Conservation (phyloP, 1,140 invertebrate species). For the Pachypeltis micranthus region DNA sequence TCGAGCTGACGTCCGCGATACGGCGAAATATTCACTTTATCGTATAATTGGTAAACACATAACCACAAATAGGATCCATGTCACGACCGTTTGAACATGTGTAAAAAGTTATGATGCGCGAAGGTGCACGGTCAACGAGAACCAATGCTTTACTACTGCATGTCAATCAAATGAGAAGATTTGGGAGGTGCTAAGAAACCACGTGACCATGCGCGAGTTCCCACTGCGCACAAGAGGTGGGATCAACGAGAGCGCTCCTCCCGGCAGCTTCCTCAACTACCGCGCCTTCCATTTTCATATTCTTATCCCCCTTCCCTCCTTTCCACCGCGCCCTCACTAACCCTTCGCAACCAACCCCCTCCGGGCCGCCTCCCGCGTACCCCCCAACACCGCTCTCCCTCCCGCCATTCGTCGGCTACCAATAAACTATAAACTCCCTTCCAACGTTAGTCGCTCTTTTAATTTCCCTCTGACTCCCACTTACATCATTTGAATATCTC, state of each 20-base stretch:
- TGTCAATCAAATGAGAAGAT: conserved; percentile 16
- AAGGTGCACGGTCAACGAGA: not conserved
- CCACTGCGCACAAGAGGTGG: not conserved
- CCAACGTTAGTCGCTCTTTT: not conserved
- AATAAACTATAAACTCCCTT: not conserved
- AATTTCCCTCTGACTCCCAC: not conserved
- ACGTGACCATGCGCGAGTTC: not conserved
- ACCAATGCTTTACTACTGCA: conserved; percentile 15
- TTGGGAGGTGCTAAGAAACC: not conserved
- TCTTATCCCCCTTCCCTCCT: not conserved
- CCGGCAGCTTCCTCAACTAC: not conserved
- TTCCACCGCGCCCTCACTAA: too few relatives aligned
- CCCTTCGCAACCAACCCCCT: too few relatives aligned
- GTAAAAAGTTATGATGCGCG: not conserved
- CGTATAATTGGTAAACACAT: conserved; percentile 4
- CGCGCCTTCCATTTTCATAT: not conserved
- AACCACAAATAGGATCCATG: conserved; percentile 8
- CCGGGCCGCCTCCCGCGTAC: too few relatives aligned
- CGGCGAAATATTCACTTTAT: conserved; percentile 8
- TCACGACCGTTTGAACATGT: not conserved
- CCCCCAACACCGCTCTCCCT: too few relatives aligned
- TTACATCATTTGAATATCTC: not conserved
- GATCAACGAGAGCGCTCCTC: not conserved
- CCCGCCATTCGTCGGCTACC: too few relatives aligned
- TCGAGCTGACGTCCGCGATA: not conserved